A percentile compares a stretch with the other conserved stretches of the same genome.
Conservation (phyloP, 2,797 vertebrate genomes). For the Crenuchus spilurus region DNA sequence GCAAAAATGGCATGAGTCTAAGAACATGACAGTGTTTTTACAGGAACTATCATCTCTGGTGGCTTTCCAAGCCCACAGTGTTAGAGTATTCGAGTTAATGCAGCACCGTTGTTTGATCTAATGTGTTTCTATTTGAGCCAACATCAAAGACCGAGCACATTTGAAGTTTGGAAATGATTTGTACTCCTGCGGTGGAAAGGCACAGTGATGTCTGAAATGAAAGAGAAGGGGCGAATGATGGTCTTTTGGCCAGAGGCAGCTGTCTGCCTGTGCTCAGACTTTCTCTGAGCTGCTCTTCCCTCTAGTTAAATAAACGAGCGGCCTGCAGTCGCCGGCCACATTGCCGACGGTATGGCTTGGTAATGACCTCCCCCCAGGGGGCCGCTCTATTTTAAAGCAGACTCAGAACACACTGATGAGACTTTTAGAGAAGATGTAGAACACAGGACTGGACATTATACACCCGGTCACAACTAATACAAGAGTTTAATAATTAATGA, state of each 20-base stretch:
- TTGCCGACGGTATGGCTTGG: background rate
- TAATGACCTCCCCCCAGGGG: constrained; percentile 39
- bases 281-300: background rate
- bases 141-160: constrained; percentile 4
- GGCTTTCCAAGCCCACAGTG: background rate
- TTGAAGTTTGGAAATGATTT: constrained; percentile 19
- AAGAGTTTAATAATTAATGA: no score
- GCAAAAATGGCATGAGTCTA: background rate
- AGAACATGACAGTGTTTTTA: background rate
- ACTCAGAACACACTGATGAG: constrained; percentile 14
- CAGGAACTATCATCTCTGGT: background rate
- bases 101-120: background rate
- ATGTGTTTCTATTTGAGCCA: background rate
- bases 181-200: background rate
- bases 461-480: background rate
- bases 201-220: constrained; percentile 14
- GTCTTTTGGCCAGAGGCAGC: background rate
- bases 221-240: constrained; percentile 2
- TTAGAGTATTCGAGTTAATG: background rate
- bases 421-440: background rate
- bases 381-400: constrained; percentile 24
- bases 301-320: constrained; percentile 18
- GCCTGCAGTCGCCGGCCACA: constrained; percentile 19
- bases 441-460: background rate
- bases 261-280: background rate